Evolutionary conservation across 2,888 invertebrate species (phyloP).

Genomic region (Frankliniella fusca): DNA sequence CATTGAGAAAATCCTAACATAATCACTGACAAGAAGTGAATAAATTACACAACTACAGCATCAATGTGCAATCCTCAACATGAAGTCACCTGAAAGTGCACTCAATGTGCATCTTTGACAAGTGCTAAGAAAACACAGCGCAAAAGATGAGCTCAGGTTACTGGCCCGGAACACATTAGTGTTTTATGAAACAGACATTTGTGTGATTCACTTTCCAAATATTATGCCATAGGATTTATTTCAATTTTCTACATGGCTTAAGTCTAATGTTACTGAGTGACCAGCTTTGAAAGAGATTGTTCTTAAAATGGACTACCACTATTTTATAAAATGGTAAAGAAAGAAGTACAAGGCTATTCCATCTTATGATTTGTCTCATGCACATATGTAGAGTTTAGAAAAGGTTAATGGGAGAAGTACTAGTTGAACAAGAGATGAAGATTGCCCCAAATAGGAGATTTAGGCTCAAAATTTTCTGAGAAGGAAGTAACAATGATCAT

Average conservation of each 20-base stretch:
- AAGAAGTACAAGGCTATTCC: not conserved
- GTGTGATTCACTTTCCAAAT: not conserved
- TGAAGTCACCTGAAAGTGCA: slow-evolving; percentile 22
- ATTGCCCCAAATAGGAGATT: too few relatives aligned
- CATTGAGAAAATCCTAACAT: slow-evolving; percentile 10
- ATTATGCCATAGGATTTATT: not conserved
- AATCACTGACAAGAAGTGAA: slow-evolving; percentile 20
- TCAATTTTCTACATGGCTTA: not conserved
- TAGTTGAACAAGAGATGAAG: too few relatives aligned
- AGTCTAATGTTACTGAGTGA: not conserved
- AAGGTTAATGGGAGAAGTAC: not conserved
- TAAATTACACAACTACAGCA: slow-evolving; percentile 22
- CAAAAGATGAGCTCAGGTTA: slow-evolving; percentile 24
- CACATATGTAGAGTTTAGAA: not conserved
- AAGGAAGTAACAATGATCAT: too few relatives aligned
- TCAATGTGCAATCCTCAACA: slow-evolving; percentile 18
- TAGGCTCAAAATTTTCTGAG: too few relatives aligned
- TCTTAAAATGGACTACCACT: not conserved
- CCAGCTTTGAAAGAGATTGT: not conserved
- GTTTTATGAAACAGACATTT: slow-evolving; percentile 14
- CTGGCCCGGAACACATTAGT: slow-evolving; percentile 17
- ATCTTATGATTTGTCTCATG: slow-evolving; percentile 21
- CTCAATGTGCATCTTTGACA: slow-evolving; percentile 2
- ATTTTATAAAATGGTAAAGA: not conserved
- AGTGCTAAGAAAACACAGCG: slow-evolving; percentile 26